Evolutionary conservation across 2,113 vertebrate species (phyloP), one percentile per base, ranked within the genome.

Genomic region (Lepus americanus): DNA sequence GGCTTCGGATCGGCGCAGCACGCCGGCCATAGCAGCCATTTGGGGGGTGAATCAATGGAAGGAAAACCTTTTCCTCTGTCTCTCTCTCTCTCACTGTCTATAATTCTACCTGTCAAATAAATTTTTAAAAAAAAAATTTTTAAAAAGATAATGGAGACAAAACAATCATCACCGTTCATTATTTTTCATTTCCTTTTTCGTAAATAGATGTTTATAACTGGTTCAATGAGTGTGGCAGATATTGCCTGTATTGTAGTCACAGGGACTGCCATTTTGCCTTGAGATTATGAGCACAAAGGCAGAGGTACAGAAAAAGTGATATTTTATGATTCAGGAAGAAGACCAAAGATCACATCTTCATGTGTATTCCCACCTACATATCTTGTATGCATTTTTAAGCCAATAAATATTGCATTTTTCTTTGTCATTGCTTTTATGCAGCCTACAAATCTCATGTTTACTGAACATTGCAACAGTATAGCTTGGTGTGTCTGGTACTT

Each of bases 181-280:
- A 74, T 85, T 98, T 98, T 94, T 72, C 51, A 51, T 96, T 96
- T 95, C 25, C 4, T 84, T 49, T 84, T 92, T 80, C 92, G 96
- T 89, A 96, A 98, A 94, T 80, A 44, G n/a, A 0, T 85, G 1
- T 6, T 96, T 98, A 44, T 98, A 95, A 94, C 82, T 91, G 55
- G 36, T 77, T 95, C 16, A 73, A 59, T 23, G 20, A 74, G 78
- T 27, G 20, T 23, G 92, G 84, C 87, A 97, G 80, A 95, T 89
- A 72, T 92, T 96, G 49, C 44, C 44, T 59, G 66, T 77, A 14
- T 10, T 83, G 98, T 94, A 96, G 76, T 87, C 91, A 91, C 73
- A 83, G 66, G 55, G 31, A 88, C 1, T 98, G 94, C 92, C 86
- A 96, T 91, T 66, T 72, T 97, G 49, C 61, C 16, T 95, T 44